A percentile compares a stretch with the other conserved stretches of the same genome.
phyloP scores from a whole-genome alignment of 2,797 vertebrate genomes.

The Molossus alvarezi region DNA sequence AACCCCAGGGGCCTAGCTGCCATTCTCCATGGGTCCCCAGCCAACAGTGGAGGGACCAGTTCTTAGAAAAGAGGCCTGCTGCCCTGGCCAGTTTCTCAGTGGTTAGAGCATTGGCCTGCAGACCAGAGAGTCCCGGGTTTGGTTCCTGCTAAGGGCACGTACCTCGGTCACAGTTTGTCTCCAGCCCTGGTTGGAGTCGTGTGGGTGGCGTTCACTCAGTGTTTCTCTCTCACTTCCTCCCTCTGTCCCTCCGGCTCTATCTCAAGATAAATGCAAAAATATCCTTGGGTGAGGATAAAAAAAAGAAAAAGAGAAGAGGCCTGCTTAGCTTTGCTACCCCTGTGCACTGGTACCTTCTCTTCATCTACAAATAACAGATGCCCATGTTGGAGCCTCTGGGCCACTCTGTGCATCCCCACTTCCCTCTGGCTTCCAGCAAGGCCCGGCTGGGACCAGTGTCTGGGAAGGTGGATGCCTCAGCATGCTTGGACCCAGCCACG shows the following conservation, averaged over 20 bases:
- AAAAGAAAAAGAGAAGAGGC: not conserved
- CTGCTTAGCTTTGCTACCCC: not conserved
- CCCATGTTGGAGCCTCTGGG: rapidly evolving
- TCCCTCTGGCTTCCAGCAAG: no score
- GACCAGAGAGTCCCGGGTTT: no score
- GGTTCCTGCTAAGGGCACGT: no score
- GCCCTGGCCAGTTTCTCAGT: no score
- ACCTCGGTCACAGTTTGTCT: no score
- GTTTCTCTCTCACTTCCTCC: no score
- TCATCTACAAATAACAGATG: not conserved
- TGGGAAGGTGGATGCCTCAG: not conserved
- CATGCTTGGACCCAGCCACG: not conserved
- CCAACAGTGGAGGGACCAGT: not conserved
- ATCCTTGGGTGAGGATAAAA: no score
- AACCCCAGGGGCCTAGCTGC: slow-evolving; percentile 12
- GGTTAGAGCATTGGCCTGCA: no score
- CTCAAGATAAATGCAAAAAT: no score
- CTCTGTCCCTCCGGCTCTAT: no score
- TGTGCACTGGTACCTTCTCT: not conserved
- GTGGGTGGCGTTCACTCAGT: no score
- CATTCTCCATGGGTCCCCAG: not conserved
- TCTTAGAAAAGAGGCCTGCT: not conserved
- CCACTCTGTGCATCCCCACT: not conserved
- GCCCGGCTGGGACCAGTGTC: not conserved
- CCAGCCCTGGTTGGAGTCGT: no score